Evolutionary conservation across 2,113 vertebrate genomes (phyloP).

Genomic region (Thalassarche chlororhynchos): DNA sequence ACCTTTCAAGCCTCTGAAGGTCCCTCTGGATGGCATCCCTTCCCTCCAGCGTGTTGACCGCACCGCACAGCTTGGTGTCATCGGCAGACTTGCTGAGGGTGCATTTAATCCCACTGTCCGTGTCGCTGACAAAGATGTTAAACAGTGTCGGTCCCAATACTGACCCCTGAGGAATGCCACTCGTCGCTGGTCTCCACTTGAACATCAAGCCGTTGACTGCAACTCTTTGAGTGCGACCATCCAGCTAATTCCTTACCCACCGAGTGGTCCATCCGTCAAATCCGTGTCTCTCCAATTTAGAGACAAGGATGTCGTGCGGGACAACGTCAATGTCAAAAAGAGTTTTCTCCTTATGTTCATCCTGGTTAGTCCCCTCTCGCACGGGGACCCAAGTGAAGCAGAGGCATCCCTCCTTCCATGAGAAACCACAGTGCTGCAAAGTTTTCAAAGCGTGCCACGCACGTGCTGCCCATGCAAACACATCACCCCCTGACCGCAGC

Average conservation of each 20-base stretch:
- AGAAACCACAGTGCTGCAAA: not conserved
- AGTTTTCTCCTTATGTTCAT: not conserved
- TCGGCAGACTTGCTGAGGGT: not conserved
- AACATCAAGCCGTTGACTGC: not conserved
- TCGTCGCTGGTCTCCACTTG: not conserved
- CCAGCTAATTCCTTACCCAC: not conserved
- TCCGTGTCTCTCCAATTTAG: not conserved
- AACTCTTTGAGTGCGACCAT: not conserved
- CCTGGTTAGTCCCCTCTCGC: not conserved
- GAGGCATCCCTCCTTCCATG: not conserved
- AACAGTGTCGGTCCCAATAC: not conserved
- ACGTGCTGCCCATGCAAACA: not conserved
- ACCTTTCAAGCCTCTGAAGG: not conserved
- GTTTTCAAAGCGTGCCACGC: fast-evolving
- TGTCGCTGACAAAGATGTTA: not conserved
- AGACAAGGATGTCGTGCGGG: not conserved
- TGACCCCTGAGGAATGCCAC: not conserved
- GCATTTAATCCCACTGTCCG: not conserved
- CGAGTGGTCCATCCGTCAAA: not conserved
- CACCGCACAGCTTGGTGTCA: not conserved
- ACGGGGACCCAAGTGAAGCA: not conserved
- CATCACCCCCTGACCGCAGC: fast-evolving
- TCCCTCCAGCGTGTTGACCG: not conserved
- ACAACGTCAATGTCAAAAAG: not conserved
- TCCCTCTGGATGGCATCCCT: not conserved